phyloP scores from a whole-genome alignment of 2,797 vertebrate species.

The Dipus sagitta region DNA sequence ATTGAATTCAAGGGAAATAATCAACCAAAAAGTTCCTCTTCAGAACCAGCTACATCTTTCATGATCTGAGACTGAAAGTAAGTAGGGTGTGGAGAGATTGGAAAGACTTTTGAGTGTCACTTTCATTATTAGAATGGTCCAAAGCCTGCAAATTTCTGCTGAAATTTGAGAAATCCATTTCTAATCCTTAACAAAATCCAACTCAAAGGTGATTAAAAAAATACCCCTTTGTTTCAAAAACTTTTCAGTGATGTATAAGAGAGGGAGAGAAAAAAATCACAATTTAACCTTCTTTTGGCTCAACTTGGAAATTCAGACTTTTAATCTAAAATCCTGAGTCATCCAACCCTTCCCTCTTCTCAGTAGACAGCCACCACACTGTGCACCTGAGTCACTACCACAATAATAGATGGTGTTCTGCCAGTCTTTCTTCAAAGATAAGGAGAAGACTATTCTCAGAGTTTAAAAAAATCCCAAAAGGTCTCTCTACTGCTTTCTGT shows the following conservation, averaged over 20 bases:
- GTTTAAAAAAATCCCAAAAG: neutral
- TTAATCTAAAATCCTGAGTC: slow-evolving; percentile 78
- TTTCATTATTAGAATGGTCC: slow-evolving; percentile 52
- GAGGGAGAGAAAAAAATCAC: neutral
- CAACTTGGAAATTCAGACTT: slow-evolving; percentile 77
- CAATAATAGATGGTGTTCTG: slow-evolving; percentile 18
- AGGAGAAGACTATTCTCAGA: slow-evolving; percentile 26
- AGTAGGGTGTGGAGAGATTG: neutral
- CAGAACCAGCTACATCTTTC: slow-evolving; percentile 76
- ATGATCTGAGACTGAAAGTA: slow-evolving; percentile 67
- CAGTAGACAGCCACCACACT: slow-evolving; percentile 45
- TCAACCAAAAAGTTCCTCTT: slow-evolving; percentile 74
- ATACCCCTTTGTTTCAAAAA: slow-evolving; percentile 65
- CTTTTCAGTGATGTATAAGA: slow-evolving; percentile 72
- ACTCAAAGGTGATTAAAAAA: slow-evolving; percentile 52
- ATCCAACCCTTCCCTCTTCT: slow-evolving; percentile 67
- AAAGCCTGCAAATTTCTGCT: slow-evolving; percentile 76
- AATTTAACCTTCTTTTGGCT: slow-evolving; percentile 38
- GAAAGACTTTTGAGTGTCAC: slow-evolving; percentile 31
- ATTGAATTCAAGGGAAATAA: slow-evolving; percentile 60
- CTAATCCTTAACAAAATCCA: slow-evolving; percentile 62
- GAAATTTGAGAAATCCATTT: slow-evolving; percentile 81
- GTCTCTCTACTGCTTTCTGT: slow-evolving; percentile 1
- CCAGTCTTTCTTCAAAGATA: slow-evolving; percentile 30
- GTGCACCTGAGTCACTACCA: slow-evolving; percentile 50